phyloP scores from a whole-genome alignment of 2,888 invertebrate species.

The Operophtera brumata region DNA sequence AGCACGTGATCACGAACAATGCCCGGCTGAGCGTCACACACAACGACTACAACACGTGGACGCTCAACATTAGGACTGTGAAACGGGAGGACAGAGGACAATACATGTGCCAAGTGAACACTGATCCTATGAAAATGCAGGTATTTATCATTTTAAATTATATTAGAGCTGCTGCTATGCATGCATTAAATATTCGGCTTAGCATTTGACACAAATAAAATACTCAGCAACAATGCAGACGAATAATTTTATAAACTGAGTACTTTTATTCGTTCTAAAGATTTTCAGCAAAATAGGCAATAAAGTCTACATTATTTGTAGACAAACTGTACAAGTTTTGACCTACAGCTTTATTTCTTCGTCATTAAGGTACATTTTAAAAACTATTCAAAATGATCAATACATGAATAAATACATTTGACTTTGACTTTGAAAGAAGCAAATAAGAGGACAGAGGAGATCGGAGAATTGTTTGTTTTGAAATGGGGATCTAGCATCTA shows the following conservation, averaged over 20 bases:
- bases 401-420: no score
- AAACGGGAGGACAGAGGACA: constrained; percentile 92
- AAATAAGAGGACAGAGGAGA: no score
- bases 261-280: background rate
- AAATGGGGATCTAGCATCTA: no score
- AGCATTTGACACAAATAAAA: constrained; percentile 6
- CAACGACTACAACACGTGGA: constrained; percentile 96
- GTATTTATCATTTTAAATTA: constrained; percentile 59
- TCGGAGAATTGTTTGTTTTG: no score
- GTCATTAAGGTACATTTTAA: no score
- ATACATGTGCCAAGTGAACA: constrained; percentile 98
- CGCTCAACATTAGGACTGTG: constrained; percentile 91
- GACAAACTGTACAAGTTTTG: no score
- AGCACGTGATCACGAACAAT: constrained; percentile 96
- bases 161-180: constrained; percentile 3
- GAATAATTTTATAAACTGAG: background rate
- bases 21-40: constrained; percentile 93
- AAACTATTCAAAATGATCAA: no score
- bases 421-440: no score
- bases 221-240: constrained; percentile 3
- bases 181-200: constrained; percentile 1
- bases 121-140: constrained; percentile 97
- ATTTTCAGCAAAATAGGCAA: no score
- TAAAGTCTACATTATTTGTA: no score
- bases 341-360: no score